Evolutionary conservation across 2,113 vertebrate genomes (phyloP).

Genomic region (Motacilla alba): DNA sequence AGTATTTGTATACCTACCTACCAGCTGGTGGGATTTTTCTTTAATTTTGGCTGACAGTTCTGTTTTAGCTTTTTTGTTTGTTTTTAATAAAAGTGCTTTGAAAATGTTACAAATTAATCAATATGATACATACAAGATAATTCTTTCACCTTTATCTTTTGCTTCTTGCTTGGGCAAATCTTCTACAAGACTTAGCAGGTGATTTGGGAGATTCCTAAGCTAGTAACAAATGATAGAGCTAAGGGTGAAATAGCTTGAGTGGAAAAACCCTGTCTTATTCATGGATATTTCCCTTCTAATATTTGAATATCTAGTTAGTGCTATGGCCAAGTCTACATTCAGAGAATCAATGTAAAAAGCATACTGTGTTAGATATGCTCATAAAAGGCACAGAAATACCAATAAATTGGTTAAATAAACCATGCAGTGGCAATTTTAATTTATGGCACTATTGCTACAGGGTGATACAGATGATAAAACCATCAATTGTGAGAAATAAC

Average conservation of each 20-base stretch:
- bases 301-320: neutral
- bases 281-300: neutral
- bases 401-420: conserved; percentile 9
- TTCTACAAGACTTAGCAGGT: neutral
- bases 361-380: neutral
- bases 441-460: neutral
- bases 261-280: neutral
- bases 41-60: neutral
- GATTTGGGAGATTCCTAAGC: neutral
- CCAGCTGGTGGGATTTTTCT: neutral
- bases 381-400: neutral
- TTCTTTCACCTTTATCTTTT: neutral
- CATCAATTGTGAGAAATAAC: neutral
- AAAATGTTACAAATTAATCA: neutral
- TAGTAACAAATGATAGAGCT: neutral
- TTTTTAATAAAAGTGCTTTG: neutral
- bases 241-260: neutral
- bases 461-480: neutral
- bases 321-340: neutral
- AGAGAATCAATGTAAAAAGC: neutral
- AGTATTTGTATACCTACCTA: neutral
- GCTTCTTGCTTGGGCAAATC: neutral
- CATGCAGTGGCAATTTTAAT: neutral
- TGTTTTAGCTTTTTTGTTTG: neutral
- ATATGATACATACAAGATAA: neutral